Evolutionary conservation across 2,888 invertebrate species (phyloP), one percentile per base, ranked within the genome.

Genomic region (Criorhina ranunculi): DNA sequence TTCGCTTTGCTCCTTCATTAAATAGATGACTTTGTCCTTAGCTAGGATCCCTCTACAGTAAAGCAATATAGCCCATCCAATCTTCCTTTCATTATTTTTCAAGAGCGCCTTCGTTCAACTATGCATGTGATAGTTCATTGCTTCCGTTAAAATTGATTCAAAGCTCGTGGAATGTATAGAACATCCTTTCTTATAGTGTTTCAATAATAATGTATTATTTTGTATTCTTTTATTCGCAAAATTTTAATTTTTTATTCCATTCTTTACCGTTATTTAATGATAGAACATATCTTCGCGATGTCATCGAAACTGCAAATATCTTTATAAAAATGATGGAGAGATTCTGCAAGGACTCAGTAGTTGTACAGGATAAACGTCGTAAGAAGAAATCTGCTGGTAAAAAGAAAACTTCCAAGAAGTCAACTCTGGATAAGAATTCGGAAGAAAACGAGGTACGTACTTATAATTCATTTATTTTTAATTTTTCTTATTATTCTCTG

Each of bases 301-400:
- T 99, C 70, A 93, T 98, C 6, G 97, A 98, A 91, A 96, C 98
- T 0, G 95, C 95, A 46, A 98, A 99, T 91, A 93, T 98, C 80
- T 98, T 98, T 91, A 91, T 98, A 79, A 98, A 97, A 93, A 96
- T 98, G 95, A 93, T 99, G 89, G 97, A 98, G 89, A 92, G 93
- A 88, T 95, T 93, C 89, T 95, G 95, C 89, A 94, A 93, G 91
- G 90, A 91, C 79, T 92, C 93, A 4, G 92, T 96, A 40, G 93
- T 98, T 9, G 95, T 97, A 4, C 96, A 96, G 89, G 95, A 95
- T 89, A 94, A 94, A 90, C 93, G 89, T 62, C 88, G 88, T 15
- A 83, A 76, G 5, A 90, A 89, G 51, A 89, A 89, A 17, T 87
- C 88, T 2, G 82, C 83, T 2, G 78, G 60, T 8, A 88, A 87